Conservation (phyloP, 2,888 invertebrate species). For the Frankliniella intonsa region DNA sequence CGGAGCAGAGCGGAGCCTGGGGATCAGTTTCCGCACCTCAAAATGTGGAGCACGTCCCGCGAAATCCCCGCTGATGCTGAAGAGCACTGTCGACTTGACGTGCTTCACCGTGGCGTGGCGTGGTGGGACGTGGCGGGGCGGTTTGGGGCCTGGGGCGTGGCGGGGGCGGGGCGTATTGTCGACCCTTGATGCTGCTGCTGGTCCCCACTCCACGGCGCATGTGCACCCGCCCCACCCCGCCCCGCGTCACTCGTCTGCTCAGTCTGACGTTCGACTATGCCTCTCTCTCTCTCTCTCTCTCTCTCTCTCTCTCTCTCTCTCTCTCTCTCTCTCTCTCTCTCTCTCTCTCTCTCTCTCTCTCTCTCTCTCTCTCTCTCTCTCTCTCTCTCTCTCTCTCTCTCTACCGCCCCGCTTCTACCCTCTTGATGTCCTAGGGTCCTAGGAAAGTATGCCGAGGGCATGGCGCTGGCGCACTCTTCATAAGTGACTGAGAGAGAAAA, state of each 20-base stretch:
- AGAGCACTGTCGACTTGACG: background rate
- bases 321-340: background rate
- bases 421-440: background rate
- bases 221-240: no score
- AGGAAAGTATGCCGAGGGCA: background rate
- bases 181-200: background rate
- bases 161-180: background rate
- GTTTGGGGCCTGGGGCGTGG: background rate
- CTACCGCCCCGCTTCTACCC: background rate
- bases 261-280: no score
- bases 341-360: background rate
- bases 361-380: background rate
- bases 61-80: background rate
- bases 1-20: background rate
- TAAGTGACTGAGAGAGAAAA: no score
- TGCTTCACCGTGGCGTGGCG: background rate
- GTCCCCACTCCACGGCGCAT: background rate
- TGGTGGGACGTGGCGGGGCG: background rate
- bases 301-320: background rate
- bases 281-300: background rate
- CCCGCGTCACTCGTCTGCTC: background rate
- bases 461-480: background rate
- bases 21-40: background rate
- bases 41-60: constrained; percentile 11
- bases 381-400: background rate